A percentile compares a stretch with the other conserved stretches of the same genome.
phyloP scores from a whole-genome alignment of 2,797 vertebrate genomes.

The Psittacula derbiana region DNA sequence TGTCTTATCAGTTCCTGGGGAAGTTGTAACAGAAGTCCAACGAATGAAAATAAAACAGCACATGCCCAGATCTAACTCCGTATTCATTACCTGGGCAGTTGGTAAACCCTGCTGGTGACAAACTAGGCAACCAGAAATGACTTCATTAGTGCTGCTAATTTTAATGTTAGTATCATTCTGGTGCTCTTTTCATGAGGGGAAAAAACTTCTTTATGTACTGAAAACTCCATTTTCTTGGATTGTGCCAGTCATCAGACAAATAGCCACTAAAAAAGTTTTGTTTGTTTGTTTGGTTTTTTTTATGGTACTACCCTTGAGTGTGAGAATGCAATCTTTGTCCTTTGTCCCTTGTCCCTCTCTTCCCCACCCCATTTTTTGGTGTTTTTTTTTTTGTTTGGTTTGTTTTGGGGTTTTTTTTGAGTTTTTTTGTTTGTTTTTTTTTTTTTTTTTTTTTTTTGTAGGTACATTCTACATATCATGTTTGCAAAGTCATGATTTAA shows the following conservation, averaged over 20 bases:
- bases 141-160: not conserved
- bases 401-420: no score
- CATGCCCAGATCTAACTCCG: not conserved
- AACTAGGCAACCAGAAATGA: not conserved
- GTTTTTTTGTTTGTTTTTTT: no score
- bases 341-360: accelerated
- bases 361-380: accelerated
- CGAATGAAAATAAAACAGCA: not conserved
- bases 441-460: not conserved
- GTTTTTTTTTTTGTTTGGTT: no score
- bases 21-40: not conserved
- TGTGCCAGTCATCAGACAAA: not conserved
- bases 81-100: not conserved
- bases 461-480: not conserved
- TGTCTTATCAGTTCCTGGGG: not conserved
- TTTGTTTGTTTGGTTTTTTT: not conserved
- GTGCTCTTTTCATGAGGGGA: not conserved
- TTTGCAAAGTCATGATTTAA: not conserved
- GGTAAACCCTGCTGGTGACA: not conserved
- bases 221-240: not conserved
- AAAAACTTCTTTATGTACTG: not conserved
- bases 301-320: not conserved
- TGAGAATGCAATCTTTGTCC: not conserved
- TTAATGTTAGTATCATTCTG: not conserved
- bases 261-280: not conserved